Conservation (phyloP, 2,113 vertebrate genomes). For the Equus quagga region DNA sequence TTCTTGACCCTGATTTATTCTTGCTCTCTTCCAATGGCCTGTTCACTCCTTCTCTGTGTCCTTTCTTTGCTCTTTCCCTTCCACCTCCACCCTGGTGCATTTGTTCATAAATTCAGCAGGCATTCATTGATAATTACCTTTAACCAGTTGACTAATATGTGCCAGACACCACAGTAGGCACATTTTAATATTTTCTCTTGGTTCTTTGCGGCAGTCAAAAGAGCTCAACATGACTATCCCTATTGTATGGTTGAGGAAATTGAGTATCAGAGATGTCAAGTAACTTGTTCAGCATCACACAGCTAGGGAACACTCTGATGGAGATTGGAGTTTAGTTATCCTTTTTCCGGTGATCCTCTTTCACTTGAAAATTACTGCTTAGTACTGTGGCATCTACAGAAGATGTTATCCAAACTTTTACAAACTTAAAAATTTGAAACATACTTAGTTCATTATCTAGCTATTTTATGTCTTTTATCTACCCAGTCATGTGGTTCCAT, state of each 20-base stretch:
- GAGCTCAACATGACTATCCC: not conserved
- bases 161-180: not conserved
- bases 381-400: not conserved
- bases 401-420: not conserved
- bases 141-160: not conserved
- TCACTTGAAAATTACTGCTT: conserved; percentile 9
- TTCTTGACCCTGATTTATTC: not conserved
- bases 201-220: not conserved
- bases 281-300: not conserved
- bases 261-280: not conserved
- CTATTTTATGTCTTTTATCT: not conserved
- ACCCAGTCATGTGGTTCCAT: not conserved
- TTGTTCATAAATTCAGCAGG: not conserved
- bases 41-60: not conserved
- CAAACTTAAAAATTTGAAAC: not conserved
- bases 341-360: not conserved
- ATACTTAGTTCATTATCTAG: not conserved
- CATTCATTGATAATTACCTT: not conserved
- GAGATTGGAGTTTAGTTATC: not conserved
- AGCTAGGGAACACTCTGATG: not conserved
- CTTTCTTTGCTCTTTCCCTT: not conserved
- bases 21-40: not conserved
- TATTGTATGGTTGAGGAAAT: not conserved
- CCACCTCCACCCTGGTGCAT: not conserved
- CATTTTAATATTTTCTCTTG: not conserved